Evolutionary conservation across 2,888 invertebrate genomes (phyloP), one percentile per base, ranked within the genome.

Genomic region (Calliphora vomitoria): DNA sequence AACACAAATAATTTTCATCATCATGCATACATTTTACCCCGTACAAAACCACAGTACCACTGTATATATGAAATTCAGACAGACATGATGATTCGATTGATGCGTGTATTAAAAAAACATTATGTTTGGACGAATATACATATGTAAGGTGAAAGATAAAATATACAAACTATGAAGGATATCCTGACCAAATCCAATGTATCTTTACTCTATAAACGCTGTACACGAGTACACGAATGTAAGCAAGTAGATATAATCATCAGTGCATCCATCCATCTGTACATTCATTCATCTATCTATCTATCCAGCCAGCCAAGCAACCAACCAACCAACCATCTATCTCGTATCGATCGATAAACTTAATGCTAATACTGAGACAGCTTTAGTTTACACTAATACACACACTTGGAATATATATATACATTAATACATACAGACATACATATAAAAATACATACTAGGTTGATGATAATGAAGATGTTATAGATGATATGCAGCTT

Each of bases 341-440:
- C 41, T 41, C 1, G 2, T 44, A 60, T 80, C 74, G 85, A 85
- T 85, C 60, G 75, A 80, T 75, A 80, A 75, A 74, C 50, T 80
- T 62, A 85, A 85, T 80, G 68, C 84, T 85, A 74, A 68, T 31
- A 80, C 50, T 72, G 74, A 41, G 55, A 8, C 47, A 68, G 71
- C 60, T 81, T 72, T 53, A 62, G 62, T 71, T 72, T 41, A 20
- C 3, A 31, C 80, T 18, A 0, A 55, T 55, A 15, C n/a, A 35
- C 18, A 35, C 18, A 62, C 41, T 5, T 35, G 5, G 6, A 4
- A 35, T 6, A 25, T 25, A 18, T 5, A 11, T 53, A 35, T n/a
- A 72, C 55, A 55, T 50, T 62, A 13, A 13, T 6, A n/a, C 47
- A 60, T 11, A 3, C 11, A 5, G 11, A 53, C 38, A 47, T n/a